Evolutionary conservation across 1,140 invertebrate genomes (phyloP).

Genomic region (Helicoverpa zea): DNA sequence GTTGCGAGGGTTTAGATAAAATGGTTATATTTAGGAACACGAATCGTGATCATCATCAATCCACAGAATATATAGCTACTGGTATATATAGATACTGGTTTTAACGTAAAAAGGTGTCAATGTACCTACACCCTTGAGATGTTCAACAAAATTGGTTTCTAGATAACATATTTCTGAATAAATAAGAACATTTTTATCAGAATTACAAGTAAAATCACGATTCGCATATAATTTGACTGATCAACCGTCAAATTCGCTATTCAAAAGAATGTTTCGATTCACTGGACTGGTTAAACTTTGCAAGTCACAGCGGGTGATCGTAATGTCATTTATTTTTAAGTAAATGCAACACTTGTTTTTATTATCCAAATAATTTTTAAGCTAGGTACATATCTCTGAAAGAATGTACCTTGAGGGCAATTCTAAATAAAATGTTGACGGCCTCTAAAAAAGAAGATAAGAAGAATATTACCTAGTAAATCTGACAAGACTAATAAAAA

Average conservation of each 20-base stretch:
- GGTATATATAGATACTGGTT: not conserved
- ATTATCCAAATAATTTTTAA: not conserved
- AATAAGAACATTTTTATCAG: no score
- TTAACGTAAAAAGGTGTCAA: not conserved
- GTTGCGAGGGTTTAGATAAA: not conserved
- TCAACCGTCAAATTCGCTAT: not conserved
- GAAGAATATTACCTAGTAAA: no score
- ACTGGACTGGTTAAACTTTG: not conserved
- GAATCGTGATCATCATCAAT: constrained; percentile 4
- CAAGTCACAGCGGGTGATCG: not conserved
- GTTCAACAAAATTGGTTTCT: not conserved
- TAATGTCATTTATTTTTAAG: no score
- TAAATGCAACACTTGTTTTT: not conserved
- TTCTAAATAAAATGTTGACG: not conserved
- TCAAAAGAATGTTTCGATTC: constrained; percentile 1
- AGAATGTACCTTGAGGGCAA: not conserved
- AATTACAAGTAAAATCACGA: no score
- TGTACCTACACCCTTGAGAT: not conserved
- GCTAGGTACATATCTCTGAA: not conserved
- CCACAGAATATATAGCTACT: not conserved
- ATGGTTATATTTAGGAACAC: constrained; percentile 6
- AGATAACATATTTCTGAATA: not conserved
- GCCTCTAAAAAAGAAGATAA: no score
- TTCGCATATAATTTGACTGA: not conserved
- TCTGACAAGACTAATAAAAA: no score